Evolutionary conservation across 2,113 vertebrate genomes (phyloP), one percentile per base, ranked within the genome.

Genomic region (Cyanocitta stelleri): DNA sequence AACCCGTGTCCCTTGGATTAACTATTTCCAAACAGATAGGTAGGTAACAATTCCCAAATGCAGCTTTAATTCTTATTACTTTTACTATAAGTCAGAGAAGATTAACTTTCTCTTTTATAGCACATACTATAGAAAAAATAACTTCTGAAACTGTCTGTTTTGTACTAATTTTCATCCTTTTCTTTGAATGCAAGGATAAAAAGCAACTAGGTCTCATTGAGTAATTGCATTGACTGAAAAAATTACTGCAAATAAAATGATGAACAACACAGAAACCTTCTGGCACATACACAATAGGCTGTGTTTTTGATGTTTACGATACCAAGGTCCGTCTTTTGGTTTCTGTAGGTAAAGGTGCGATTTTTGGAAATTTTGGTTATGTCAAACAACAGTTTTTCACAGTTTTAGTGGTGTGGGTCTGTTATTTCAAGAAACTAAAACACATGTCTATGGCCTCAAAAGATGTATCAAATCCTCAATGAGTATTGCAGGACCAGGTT

Each of bases 11-110:
- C 20, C 23, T 80, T 66, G 26, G 35, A 75, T 95, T 96, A 97
- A 96, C 78, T 94, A 83, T 95, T 93, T 87, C 64, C 78, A 88
- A 87, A 88, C 32, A 79, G 41, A 19, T 56, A 64, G 3, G n/a
- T 29, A 37, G 32, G 74, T 52, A 85, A 32, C 19, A 56, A 76
- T 76, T 87, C 24, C 19, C 15, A 89, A 85, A 82, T 13, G 18
- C 30, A 43, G 9, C 14, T 82, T 82, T 37, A 61, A 52, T 61
- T 85, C 35, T 87, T 75, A 20, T 7, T 63, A 52, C 6, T 64
- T 79, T 87, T 87, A 56, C 48, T 75, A 0, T 64, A 82, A 59
- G 9, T 4, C 52, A 49, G 27, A 48, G 35, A 71, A 55, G 4
- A 24, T 52, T 44, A 78, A 35, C 30, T 44, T 91, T 54, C 48